Percentiles rank a stretch among this genome's conserved stretches.
These are phyloP conservation scores for Unio delphinus DNA, from an alignment of 2,888 invertebrate species.

Conservation along the genomic window DNA sequence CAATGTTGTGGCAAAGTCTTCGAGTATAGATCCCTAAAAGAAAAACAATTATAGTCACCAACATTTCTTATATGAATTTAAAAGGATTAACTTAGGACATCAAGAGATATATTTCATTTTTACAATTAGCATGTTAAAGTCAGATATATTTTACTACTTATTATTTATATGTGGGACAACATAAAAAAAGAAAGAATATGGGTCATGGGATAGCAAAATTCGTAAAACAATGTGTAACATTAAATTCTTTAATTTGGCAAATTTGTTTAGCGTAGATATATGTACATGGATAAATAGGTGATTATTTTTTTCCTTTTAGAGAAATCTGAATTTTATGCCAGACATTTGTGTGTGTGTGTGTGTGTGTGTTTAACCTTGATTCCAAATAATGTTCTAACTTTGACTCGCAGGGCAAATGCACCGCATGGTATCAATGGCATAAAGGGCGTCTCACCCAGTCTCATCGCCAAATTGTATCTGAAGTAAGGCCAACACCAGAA, in stretches of 20 bases:
- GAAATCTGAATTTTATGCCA: too few relatives aligned
- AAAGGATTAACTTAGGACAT: not conserved
- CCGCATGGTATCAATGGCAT: conserved; percentile 63
- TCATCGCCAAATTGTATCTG: conserved; percentile 54
- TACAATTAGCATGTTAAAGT: not conserved
- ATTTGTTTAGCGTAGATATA: too few relatives aligned
- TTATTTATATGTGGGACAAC: not conserved
- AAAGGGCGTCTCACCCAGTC: conserved; percentile 62
- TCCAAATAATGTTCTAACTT: conserved; percentile 59
- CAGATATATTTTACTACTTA: not conserved
- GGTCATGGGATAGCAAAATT: too few relatives aligned
- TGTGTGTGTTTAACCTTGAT: conserved; percentile 48
- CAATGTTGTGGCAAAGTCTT: conserved; percentile 52
- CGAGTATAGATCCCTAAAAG: conserved; percentile 56
- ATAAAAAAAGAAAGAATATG: too few relatives aligned
- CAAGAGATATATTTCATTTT: not conserved
- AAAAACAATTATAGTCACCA: not conserved
- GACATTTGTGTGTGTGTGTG: not conserved
- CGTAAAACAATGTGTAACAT: too few relatives aligned
- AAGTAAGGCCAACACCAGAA: conserved; percentile 60
- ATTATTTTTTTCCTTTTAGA: too few relatives aligned
- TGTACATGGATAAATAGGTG: too few relatives aligned
- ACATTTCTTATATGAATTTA: not conserved
- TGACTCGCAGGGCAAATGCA: conserved; percentile 57
- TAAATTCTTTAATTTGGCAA: too few relatives aligned